Evolutionary conservation across 2,113 vertebrate genomes (phyloP), one percentile per base, ranked within the genome.

Genomic region (Corvus cornix): DNA sequence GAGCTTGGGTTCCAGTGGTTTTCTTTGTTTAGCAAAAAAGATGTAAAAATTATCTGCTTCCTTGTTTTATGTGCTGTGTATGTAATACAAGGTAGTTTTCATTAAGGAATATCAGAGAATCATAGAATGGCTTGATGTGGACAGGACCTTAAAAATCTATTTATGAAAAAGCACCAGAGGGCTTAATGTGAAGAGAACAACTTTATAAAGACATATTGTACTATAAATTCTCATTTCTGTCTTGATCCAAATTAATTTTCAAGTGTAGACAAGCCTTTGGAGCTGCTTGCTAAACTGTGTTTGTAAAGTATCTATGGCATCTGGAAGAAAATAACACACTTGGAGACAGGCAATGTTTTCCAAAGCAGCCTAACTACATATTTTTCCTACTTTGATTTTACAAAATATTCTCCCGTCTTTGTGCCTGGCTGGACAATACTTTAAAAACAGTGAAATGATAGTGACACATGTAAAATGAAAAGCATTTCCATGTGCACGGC

Each of bases 191-290:
- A 77, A 62, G 49, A 55, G 56, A 84, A 48, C n/a, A 62, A 73
- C 49, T 89, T 81, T 60, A 66, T 84, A 67, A 89, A 90, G 94
- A 81, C 24, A 43, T 64, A 55, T 51, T 63, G 49, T 67, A 13
- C 64, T 87, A 44, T 82, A 85, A 97, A 94, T 93, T 94, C 74
- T 79, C 46, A 51, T 91, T 93, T 96, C 83, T 94, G 44, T 87
- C 89, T 93, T 76, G 81, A 91, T 87, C 66, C 66, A 82, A 96
- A 84, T 83, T 82, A 82, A 83, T 89, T 95, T 94, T 95, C 93
- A 94, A 93, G 94, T 79, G 55, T 79, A 91, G 93, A 89, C 87
- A 94, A 82, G 91, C 70, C 62, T 93, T 69, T 95, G 68, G 84
- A 93, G 33, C 58, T 67, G 70, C 70, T 70, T 82, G 33, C 39